Conservation (phyloP, 2,888 invertebrate species). For the Spialia ferax region DNA sequence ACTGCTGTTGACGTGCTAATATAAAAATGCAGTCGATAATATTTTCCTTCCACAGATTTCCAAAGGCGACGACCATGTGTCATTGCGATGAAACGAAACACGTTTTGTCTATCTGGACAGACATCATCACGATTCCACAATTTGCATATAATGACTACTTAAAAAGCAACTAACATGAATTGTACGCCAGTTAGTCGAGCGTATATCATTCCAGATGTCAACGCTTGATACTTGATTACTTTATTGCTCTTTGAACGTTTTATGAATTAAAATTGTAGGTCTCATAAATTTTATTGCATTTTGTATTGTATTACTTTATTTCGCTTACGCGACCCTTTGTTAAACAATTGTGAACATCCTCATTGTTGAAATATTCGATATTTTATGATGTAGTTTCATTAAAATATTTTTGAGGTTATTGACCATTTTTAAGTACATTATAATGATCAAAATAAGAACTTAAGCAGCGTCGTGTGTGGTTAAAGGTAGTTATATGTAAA, state of each 20-base stretch:
- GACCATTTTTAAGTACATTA: neutral
- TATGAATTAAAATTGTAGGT: constrained; percentile 43
- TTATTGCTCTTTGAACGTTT: constrained; percentile 46
- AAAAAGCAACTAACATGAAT: constrained; percentile 71
- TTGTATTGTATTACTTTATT: constrained; percentile 13
- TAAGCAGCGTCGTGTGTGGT: too few relatives aligned
- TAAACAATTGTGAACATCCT: neutral
- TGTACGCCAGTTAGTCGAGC: constrained; percentile 63
- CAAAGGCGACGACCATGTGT: constrained; percentile 8
- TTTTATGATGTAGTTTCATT: neutral
- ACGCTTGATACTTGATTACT: constrained; percentile 69
- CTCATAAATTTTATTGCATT: constrained; percentile 22
- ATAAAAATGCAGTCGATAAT: too few relatives aligned
- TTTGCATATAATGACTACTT: constrained; percentile 81
- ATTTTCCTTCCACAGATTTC: neutral
- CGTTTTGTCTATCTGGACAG: constrained; percentile 66
- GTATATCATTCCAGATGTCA: constrained; percentile 69
- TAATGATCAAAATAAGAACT: neutral
- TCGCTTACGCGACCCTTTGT: constrained; percentile 4
- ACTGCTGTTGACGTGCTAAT: too few relatives aligned
- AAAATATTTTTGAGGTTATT: neutral
- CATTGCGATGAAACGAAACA: constrained; percentile 52
- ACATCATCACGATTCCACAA: constrained; percentile 69
- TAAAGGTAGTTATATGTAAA: too few relatives aligned
- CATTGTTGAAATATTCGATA: neutral